A percentile compares a stretch with the other conserved stretches of the same genome.
Evolutionary conservation across 2,888 invertebrate species (phyloP).

Genomic region (Erebia ligea): DNA sequence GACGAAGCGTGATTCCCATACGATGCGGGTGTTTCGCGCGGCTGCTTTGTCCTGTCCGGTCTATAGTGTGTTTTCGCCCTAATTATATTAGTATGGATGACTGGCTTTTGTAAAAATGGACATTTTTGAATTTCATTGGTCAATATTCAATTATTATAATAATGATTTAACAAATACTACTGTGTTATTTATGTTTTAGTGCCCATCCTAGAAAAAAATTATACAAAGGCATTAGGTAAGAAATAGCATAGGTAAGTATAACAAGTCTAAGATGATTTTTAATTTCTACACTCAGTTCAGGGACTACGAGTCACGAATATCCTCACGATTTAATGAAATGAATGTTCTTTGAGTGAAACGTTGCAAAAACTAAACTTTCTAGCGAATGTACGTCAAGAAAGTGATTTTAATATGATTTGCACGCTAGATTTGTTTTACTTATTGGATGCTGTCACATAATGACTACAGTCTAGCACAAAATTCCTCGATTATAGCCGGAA

Average conservation of each 20-base stretch:
- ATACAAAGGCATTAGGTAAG: background rate
- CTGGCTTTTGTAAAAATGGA: no score
- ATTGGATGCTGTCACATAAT: slow-evolving; percentile 20
- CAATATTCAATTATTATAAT: no score
- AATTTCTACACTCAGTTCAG: no score
- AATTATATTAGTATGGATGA: no score
- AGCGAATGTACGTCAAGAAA: slow-evolving; percentile 52
- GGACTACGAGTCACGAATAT: background rate
- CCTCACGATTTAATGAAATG: slow-evolving; percentile 24
- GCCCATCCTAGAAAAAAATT: background rate
- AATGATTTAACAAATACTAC: no score
- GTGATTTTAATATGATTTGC: slow-evolving; percentile 51
- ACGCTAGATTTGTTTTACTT: slow-evolving; percentile 38
- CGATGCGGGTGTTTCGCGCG: no score
- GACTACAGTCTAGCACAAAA: background rate
- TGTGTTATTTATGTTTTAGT: no score
- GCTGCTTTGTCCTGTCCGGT: no score
- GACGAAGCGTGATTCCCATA: no score
- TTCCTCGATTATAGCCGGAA: background rate
- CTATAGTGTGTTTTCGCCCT: no score
- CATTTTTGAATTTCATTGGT: no score
- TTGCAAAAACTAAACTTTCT: slow-evolving; percentile 52
- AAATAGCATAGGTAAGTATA: background rate
- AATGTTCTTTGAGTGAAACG: slow-evolving; percentile 31
- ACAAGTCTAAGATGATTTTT: background rate